Evolutionary conservation across 2,113 vertebrate species (phyloP), one percentile per base, ranked within the genome.

Genomic region (Plecotus auritus): DNA sequence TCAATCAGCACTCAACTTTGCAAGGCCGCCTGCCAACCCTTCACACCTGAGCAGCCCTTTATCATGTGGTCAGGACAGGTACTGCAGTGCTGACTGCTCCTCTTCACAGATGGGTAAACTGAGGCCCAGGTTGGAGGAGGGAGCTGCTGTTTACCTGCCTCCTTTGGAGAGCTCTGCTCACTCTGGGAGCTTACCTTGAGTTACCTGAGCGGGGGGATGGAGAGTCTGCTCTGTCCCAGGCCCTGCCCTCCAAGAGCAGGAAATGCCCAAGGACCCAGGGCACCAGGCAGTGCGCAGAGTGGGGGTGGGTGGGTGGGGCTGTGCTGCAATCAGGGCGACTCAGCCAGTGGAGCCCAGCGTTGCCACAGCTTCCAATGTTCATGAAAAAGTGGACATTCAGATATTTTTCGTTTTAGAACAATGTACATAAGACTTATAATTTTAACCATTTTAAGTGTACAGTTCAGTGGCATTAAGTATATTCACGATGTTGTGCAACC

Each of bases 21-120:
- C 5, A 4, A 9, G n/a, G 14, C 56, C 0, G 0, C 59, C 85
- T 2, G 0, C 67, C 73, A 54, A 67, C 32, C 20, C 77, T 73
- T 67, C 18, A 10, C 17, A 2, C 35, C 37, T 2, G 10, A 23
- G 16, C 8, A 28, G 47, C 37, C 11, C 37, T 49, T 35, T 20
- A 32, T 47, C 26, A 0, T 2, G 30, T 26, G 28, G 35, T 66
- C 49, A 4, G 1, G 17, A 61, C 12, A 42, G 76, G 23, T 13
- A 0, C 13, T 42, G 83, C 1, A 2, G 56, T 26, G 54, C 64
- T 32, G 22, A 40, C 17, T 0, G 4, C 6, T 8, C 51, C 56
- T 47, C 47, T 22, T 49, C 83, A 42, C 32, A 42, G 72, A 42
- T 11, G 45, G 22, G 3, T n/a, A 61, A 40, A 20, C 73, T 20